Evolutionary conservation across 2,113 vertebrate genomes (phyloP), one percentile per base, ranked within the genome.

Genomic region (Syngnathus typhle): DNA sequence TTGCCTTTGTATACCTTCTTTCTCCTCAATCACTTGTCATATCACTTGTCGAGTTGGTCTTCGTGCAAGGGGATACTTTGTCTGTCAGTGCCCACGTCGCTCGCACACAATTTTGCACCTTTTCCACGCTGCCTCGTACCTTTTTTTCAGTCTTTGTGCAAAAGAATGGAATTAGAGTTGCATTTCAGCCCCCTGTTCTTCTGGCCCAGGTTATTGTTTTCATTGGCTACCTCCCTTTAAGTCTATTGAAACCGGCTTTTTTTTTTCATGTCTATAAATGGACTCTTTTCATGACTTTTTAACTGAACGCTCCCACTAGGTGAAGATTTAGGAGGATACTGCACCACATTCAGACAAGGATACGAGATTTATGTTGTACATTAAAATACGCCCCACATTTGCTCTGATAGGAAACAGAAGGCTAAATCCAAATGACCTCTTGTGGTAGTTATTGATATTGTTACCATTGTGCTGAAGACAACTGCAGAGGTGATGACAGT

Each of bases 181-280:
- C 77, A 75, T 83, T 86, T 75, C 81, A 77, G 87, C 84, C 73
- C 79, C 74, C 69, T 74, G 64, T 64, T 81, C 82, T 85, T 85
- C 82, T 88, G 82, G 82, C 87, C 77, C 69, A 71, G 78, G 78
- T 62, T 58, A 77, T 85, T 88, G 86, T 88, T 90, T 88, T 86
- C 76, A 69, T 89, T 89, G 85, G 88, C 86, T 1, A 66, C 64
- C 12, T 49, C 79, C 65, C 80, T 73, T 79, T 64, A 82, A 71
- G 79, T 84, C 84, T 84, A 84, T 77, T 83, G 80, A 80, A 88
- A 83, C 67, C 32, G 76, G 49, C 62, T 47, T 38, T 12, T 6
- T n/a, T n/a, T 81, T 85, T 80, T 84, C 77, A 75, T 79, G 79
- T 81, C 84, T 88, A 86, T 88, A 88, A 88, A 89, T 89, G 84